phyloP scores from a whole-genome alignment of 2,888 invertebrate genomes.

The Orchestes rusci region DNA sequence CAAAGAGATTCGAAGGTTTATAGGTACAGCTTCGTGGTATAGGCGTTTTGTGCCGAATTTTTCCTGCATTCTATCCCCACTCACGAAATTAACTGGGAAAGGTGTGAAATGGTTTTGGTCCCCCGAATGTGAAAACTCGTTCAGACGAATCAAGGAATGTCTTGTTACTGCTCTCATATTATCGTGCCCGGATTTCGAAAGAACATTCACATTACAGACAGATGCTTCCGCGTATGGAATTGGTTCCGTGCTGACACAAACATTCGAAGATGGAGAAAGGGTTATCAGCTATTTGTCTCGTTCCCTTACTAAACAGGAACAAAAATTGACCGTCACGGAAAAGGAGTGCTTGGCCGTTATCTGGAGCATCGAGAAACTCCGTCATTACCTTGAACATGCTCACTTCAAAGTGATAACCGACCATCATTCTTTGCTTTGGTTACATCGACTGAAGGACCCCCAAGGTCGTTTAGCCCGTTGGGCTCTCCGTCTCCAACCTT shows the following conservation, averaged over 20 bases:
- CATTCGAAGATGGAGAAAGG: slow-evolving; percentile 20
- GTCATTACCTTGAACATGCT: no score
- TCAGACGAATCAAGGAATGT: slow-evolving; percentile 18
- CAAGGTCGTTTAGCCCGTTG: no score
- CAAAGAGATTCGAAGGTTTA: slow-evolving; percentile 13
- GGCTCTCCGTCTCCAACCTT: no score
- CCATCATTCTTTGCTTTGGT: no score
- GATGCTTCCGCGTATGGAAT: slow-evolving; percentile 22
- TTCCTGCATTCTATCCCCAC: slow-evolving; percentile 12
- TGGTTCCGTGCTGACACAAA: slow-evolving; percentile 24
- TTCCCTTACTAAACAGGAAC: slow-evolving; percentile 17
- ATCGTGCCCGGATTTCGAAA: slow-evolving; percentile 25
- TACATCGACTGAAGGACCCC: no score
- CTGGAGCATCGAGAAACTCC: no score
- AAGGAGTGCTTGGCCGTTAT: no score
- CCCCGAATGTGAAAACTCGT: slow-evolving; percentile 16
- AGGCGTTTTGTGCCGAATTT: slow-evolving; percentile 15
- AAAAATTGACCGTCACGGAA: slow-evolving; percentile 23
- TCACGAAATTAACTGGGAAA: slow-evolving; percentile 15
- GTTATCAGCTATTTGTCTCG: slow-evolving; percentile 24
- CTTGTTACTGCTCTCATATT: slow-evolving; percentile 26
- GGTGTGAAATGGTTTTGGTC: slow-evolving; percentile 24
- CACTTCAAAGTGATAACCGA: no score
- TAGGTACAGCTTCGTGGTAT: slow-evolving; percentile 16
- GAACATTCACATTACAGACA: slow-evolving; percentile 1